A percentile compares a stretch with the other conserved stretches of the same genome.
phyloP scores from a whole-genome alignment of 1,140 invertebrate species.

The Drosophila tsacasi region DNA sequence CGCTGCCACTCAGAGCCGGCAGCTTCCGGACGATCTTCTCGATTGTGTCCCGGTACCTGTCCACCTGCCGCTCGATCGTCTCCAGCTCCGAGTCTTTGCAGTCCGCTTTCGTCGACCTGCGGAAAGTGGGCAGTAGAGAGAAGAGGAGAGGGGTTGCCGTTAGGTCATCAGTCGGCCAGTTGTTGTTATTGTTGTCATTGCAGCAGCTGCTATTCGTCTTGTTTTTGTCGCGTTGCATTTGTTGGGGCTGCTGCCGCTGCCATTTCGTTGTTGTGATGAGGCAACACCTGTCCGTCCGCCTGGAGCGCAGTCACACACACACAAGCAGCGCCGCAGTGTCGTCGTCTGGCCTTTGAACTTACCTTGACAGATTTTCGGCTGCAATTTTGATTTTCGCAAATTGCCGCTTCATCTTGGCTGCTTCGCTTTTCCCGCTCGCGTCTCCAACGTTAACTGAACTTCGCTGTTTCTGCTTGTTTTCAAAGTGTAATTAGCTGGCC shows the following conservation, averaged over 20 bases:
- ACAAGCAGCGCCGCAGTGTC: slow-evolving; percentile 15
- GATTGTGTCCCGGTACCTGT: slow-evolving; percentile 92
- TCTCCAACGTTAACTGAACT: slow-evolving; percentile 59
- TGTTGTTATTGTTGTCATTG: slow-evolving; percentile 38
- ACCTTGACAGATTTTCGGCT: slow-evolving; percentile 85
- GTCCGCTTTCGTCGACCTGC: slow-evolving; percentile 89
- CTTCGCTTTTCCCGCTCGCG: slow-evolving; percentile 53
- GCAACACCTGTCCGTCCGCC: slow-evolving; percentile 70
- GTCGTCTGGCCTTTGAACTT: slow-evolving; percentile 76
- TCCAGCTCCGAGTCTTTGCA: slow-evolving; percentile 96
- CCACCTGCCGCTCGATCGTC: slow-evolving; percentile 94
- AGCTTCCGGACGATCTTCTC: slow-evolving; percentile 89
- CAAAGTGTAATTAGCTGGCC: slow-evolving; percentile 70
- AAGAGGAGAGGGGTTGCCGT: slow-evolving; percentile 39
- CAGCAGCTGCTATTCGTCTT: slow-evolving; percentile 56
- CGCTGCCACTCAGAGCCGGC: slow-evolving; percentile 80
- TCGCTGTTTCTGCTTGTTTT: slow-evolving; percentile 45
- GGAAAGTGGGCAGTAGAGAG: slow-evolving; percentile 9
- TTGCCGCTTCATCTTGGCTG: slow-evolving; percentile 84
- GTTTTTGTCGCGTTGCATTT: slow-evolving; percentile 34
- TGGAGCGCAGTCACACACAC: slow-evolving; percentile 29
- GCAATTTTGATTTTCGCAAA: slow-evolving; percentile 85
- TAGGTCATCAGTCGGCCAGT: slow-evolving; percentile 68
- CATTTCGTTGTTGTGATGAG: slow-evolving; percentile 58
- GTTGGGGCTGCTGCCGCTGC: slow-evolving; percentile 30